phyloP scores from a whole-genome alignment of 1,140 invertebrate species.

The Subanguina moxae region DNA sequence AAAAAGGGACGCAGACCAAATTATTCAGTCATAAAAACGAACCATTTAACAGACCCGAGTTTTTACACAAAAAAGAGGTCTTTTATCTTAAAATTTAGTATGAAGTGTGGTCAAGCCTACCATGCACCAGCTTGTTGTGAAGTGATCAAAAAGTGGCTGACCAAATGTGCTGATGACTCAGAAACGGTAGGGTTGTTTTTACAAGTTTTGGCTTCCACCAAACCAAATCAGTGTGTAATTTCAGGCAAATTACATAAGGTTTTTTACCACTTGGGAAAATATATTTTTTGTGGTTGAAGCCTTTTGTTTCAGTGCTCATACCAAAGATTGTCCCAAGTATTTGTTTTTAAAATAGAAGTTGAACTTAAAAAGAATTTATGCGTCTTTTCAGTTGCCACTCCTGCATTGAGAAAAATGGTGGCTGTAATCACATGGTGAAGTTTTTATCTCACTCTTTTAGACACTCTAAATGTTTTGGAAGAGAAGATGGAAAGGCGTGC shows the following conservation, averaged over 20 bases:
- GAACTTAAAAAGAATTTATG: not conserved
- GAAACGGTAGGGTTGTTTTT: not conserved
- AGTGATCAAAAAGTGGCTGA: constrained; percentile 85
- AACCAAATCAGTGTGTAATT: too few relatives aligned
- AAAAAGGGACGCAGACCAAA: too few relatives aligned
- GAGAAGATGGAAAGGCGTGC: too few relatives aligned
- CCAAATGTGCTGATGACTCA: constrained; percentile 2
- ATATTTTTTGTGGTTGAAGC: constrained; percentile 21
- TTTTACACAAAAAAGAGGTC: constrained; percentile 11
- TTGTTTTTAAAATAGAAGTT: constrained; percentile 65
- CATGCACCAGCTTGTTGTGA: constrained; percentile 95
- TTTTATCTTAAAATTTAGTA: constrained; percentile 68
- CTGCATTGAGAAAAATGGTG: constrained; percentile 99
- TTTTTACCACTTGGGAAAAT: constrained; percentile 15
- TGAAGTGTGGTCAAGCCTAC: constrained; percentile 88
- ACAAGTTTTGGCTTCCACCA: too few relatives aligned
- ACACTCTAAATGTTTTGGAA: too few relatives aligned
- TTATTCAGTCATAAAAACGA: too few relatives aligned
- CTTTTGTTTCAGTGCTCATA: constrained; percentile 56
- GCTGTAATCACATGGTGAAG: constrained; percentile 84
- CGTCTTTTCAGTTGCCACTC: constrained; percentile 66
- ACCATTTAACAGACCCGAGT: not conserved
- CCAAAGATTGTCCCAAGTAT: constrained; percentile 76
- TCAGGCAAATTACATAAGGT: constrained; percentile 37
- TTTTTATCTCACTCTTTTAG: constrained; percentile 58